Base-by-base conservation (phyloP, 2,797 vertebrate genomes). In the Sciurus vulgaris region DNA sequence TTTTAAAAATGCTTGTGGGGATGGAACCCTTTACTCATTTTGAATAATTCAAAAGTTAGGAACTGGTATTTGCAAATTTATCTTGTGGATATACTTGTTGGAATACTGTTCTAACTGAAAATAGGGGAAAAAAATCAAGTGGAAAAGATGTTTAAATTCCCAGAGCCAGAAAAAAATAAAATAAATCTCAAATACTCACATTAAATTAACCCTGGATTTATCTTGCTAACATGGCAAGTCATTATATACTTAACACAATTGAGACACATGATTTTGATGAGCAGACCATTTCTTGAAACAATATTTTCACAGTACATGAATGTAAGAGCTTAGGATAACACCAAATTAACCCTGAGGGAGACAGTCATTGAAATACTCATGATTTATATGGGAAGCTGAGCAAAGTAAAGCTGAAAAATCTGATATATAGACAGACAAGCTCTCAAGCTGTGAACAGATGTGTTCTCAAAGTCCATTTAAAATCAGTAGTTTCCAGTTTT, bases 101-200 rank as follows among this genome's bases (percentile, higher is more conserved):
- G 78, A 95, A 86, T 90, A 87, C 73, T 73, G 54, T 96, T 91
- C 86, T 91, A 91, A 84, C 85, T 91, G 69, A 93, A 96, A 67
- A 79, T 14, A 87, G 15, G 44, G n/a, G 24, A 72, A 41, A 59
- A 94, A 88, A 96, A 91, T 89, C 74, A 94, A 97, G 76, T 91
- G 56, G 30, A 69, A 77, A 47, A 86, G 91, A 95, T 84, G 49
- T 94, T 97, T 86, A 86, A 93, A 86, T 93, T 93, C 49, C 70
- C 49, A 97, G 92, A 92, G 88, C 82, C 95, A 97, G 89, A 70
- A 93, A 96, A n/a, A 98, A 98, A 97, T 86, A 92, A 98, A 98
- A 97, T 51, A 30, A 94, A 97, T 70, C n/a, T 95, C 26, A 82
- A 84, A 97, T 93, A 92, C 72, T 92, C 96, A 97, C 63, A 89